Evolutionary conservation across 1,140 invertebrate genomes (phyloP), one percentile per base, ranked within the genome.

Genomic region (Drosophila miranda): DNA sequence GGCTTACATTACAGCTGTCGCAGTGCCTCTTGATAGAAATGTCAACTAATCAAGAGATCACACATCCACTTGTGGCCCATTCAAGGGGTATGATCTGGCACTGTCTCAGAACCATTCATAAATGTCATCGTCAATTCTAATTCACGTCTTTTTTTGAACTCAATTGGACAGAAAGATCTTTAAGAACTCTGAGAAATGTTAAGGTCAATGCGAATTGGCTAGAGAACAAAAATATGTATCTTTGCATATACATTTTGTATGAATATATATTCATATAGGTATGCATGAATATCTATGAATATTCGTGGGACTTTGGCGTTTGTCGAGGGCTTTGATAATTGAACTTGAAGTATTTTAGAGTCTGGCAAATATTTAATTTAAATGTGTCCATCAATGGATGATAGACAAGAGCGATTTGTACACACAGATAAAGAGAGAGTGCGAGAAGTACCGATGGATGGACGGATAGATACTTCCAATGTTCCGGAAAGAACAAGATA

Each of bases 131-230:
- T 83, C 79, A 83, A 84, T 83, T 83, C 68, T 8, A 71, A 81
- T 74, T 81, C 63, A 56, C 23, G 63, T 46, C 50, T 66, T 48
- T 54, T 54, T 44, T 49, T 74, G 49, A 74, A 74, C 78, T 66
- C 59, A 82, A 83, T 83, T 83, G 80, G 76, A 63, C 67, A 61
- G 64, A 51, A 14, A 50, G 64, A 61, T 52, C 56, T 62, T 67
- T 71, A 52, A 73, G 53, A 73, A 64, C 60, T 69, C 30, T 49
- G 34, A 42, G 60, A 73, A 64, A 74, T 73, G 70, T 70, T 84
- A 74, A 77, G 77, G 81, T 84, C 81, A 84, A 86, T 84, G 81
- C 49, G 61, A 81, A 80, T 86, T 84, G 67, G 68, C 76, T 80
- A 48, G 53, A 57, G 34, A 26, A 75, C 45, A 67, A 26, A 26